Conservation (phyloP, 2,888 invertebrate genomes). For the Leptopterna dolabrata region DNA sequence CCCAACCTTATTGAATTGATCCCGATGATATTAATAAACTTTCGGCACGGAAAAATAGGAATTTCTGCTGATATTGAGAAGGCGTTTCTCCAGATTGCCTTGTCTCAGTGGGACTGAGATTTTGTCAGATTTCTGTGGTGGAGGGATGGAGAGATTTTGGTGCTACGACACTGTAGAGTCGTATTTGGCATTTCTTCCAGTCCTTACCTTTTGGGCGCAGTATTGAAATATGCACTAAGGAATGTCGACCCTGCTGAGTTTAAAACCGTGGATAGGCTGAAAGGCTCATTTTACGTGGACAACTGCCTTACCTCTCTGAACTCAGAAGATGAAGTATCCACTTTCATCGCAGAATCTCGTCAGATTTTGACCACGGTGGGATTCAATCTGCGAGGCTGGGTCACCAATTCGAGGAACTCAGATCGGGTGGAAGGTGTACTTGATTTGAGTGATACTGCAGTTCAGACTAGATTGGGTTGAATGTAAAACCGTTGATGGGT, state of each 20-base stretch:
- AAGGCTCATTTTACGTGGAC: constrained; percentile 53
- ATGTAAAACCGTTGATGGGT: not conserved
- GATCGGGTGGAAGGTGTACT: constrained; percentile 7
- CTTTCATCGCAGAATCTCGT: constrained; percentile 20
- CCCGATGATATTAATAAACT: constrained; percentile 59
- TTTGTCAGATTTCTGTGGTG: constrained; percentile 38
- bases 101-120: constrained; percentile 23
- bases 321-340: constrained; percentile 15
- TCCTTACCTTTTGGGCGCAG: constrained; percentile 58
- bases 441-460: constrained; percentile 31
- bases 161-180: constrained; percentile 43
- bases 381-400: constrained; percentile 35
- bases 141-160: constrained; percentile 38
- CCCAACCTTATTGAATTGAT: constrained; percentile 62
- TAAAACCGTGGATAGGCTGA: constrained; percentile 36
- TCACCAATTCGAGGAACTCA: not conserved
- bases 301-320: constrained; percentile 40
- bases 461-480: not conserved
- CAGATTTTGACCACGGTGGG: not conserved
- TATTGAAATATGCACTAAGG: constrained; percentile 53
- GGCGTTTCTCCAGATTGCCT: constrained; percentile 53
- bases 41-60: constrained; percentile 59
- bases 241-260: not conserved
- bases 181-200: constrained; percentile 50
- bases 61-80: constrained; percentile 60